Evolutionary conservation across 1,140 invertebrate species (phyloP), one percentile per base, ranked within the genome.

Genomic region (Drosophila mauritiana): DNA sequence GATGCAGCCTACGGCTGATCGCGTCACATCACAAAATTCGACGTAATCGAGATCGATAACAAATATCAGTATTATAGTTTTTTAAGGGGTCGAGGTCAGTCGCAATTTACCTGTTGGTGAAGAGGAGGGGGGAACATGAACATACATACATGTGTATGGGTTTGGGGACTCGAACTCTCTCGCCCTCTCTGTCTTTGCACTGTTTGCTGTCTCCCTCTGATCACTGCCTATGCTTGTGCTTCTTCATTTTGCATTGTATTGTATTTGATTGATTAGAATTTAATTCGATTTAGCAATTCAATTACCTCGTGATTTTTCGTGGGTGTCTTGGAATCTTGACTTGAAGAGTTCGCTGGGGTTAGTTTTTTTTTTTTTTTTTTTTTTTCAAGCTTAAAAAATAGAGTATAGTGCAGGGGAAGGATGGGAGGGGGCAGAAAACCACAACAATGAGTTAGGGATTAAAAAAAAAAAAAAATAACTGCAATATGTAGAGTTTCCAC

Each of bases 81-180:
- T 48, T 53, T 51, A 46, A 1, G 22, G 58, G 36, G 59, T 54
- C 52, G 27, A 1, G 67, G 51, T 70, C 36, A 59, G 63, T 55
- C 56, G 55, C 57, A 79, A 80, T 73, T 79, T 80, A 79, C 77
- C 76, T 79, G 76, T 55, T 40, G 56, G 51, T 54, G 68, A 57
- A 53, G 73, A 55, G 49, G 27, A 25, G 52, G 53, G 75, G 31
- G 39, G 8, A 51, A 73, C 53, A 65, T 73, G 61, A 62, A 74
- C 64, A 77, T 69, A 76, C 40, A 31, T 31, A 53, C 55, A 43
- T 45, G 45, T 49, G 64, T 61, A 39, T 48, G 70, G 56, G 15
- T 74, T 22, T 64, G 34, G 52, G 51, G 46, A 74, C 64, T 52
- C 58, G 40, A 37, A 55, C 65, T 39, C 54, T 45, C 34, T 70